Percentiles rank a stretch among this genome's conserved stretches.
These are phyloP conservation scores for Symphodus melops DNA, from an alignment of 2,113 vertebrate genomes.

Conservation along the genomic window DNA sequence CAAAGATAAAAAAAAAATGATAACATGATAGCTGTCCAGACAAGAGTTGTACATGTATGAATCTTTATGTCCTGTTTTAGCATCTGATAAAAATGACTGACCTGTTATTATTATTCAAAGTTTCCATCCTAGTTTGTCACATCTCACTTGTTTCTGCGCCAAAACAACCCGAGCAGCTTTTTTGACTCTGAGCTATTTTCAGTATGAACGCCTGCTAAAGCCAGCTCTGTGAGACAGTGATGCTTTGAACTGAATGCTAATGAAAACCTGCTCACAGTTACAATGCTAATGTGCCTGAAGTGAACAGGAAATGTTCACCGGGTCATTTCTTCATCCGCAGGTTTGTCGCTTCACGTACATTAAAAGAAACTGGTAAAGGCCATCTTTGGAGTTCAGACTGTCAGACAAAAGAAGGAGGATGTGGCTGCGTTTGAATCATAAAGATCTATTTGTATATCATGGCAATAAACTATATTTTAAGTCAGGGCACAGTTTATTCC, in stretches of 20 bases:
- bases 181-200: not conserved
- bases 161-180: not conserved
- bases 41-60: not conserved
- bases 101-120: not conserved
- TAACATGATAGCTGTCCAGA: not conserved
- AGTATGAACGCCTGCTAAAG: not conserved
- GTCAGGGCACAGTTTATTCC: too few relatives aligned
- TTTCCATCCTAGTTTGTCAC: not conserved
- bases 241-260: constrained; percentile 8
- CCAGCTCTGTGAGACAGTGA: not conserved
- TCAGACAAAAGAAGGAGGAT: not conserved
- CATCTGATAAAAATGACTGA: not conserved
- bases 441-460: accelerated
- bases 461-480: too few relatives aligned
- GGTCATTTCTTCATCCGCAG: not conserved
- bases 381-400: not conserved
- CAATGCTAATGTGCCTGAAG: not conserved
- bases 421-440: not conserved
- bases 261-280: not conserved
- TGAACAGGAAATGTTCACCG: not conserved
- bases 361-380: too few relatives aligned
- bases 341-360: not conserved
- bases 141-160: not conserved
- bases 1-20: not conserved
- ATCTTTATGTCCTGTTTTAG: not conserved